Evolutionary conservation across 2,113 vertebrate species (phyloP), one percentile per base, ranked within the genome.

Genomic region (Malurus cyaneus): DNA sequence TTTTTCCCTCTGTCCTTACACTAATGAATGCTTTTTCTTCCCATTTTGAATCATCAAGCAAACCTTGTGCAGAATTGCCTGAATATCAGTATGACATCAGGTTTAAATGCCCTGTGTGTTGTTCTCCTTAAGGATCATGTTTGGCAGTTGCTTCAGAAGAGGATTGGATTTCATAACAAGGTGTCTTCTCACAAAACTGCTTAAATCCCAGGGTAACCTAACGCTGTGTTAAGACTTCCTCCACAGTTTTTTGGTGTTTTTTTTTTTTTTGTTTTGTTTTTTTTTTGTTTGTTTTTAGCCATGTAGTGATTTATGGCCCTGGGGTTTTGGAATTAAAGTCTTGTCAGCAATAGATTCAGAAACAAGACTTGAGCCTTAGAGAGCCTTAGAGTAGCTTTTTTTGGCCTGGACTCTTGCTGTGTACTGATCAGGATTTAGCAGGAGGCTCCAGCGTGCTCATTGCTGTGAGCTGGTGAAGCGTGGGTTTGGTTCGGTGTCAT

Each of bases 401-500:
- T 57, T 80, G 67, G 31, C 54, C 44, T 57, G 29, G 52, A n/a
- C 28, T 73, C n/a, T 23, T 57, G 41, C 70, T 86, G 20, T 46
- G 47, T 70, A 8, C 39, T 82, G 70, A 65, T 76, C 18, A 79
- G 36, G 41, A 60, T 82, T 89, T 85, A 83, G 76, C 23, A 80
- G 28, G 20, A 66, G n/a, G 39, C 16, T 86, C 23, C 39, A 66
- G 18, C 32, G 54, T 86, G 20, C 34, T 72, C 2, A 0, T 18
- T 86, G 52, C 8, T 83, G 23, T 29, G 39, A 65, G 29, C 42
- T 80, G 32, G 24, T 86, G 8, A 8, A 73, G 20, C 8, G 14
- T 71, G 47, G 6, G 19, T 74, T 95, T 0, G 0, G 19, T 86
- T 80, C 0, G 2, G 23, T 59, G 44, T 39, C 1, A 0, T 76